Percentiles rank a stretch among this genome's conserved stretches.
These are phyloP conservation scores for Chironomus striatipennis DNA, from an alignment of 1,140 invertebrate species.

Conservation along the genomic window DNA sequence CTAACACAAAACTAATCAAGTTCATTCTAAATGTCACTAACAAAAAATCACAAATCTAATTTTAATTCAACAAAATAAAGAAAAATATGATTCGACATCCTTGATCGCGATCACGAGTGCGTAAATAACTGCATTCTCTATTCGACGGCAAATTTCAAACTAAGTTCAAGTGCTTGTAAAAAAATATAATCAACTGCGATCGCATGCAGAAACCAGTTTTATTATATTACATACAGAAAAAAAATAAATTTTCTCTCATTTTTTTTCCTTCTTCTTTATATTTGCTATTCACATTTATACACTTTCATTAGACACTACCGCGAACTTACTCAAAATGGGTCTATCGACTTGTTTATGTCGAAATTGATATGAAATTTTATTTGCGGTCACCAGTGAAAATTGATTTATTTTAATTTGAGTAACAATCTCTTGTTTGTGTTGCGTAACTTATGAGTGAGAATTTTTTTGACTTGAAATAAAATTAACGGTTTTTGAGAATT, in stretches of 20 bases:
- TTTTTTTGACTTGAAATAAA: background rate
- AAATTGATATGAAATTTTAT: too few species aligned
- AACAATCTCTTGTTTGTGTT: too few species aligned
- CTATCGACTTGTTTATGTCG: too few species aligned
- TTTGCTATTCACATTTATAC: too few species aligned
- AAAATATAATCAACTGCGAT: background rate
- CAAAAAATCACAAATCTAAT: too few species aligned
- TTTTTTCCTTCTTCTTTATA: background rate
- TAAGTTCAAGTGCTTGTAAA: conserved; percentile 13
- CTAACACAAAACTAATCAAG: background rate
- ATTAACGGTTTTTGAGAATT: background rate
- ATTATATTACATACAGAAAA: background rate
- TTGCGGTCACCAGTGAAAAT: too few species aligned
- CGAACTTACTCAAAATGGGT: too few species aligned
- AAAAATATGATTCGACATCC: background rate
- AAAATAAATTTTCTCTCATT: background rate
- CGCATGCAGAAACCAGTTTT: conserved; percentile 11
- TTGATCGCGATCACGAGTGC: conserved; percentile 3
- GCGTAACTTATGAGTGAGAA: too few species aligned
- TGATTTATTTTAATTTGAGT: too few species aligned
- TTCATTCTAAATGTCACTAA: too few species aligned
- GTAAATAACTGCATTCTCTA: conserved; percentile 2
- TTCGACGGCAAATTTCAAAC: background rate
- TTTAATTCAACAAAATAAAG: background rate
- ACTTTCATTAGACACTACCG: too few species aligned